Conservation (phyloP, 2,888 invertebrate species). For the Polyploca ridens region DNA sequence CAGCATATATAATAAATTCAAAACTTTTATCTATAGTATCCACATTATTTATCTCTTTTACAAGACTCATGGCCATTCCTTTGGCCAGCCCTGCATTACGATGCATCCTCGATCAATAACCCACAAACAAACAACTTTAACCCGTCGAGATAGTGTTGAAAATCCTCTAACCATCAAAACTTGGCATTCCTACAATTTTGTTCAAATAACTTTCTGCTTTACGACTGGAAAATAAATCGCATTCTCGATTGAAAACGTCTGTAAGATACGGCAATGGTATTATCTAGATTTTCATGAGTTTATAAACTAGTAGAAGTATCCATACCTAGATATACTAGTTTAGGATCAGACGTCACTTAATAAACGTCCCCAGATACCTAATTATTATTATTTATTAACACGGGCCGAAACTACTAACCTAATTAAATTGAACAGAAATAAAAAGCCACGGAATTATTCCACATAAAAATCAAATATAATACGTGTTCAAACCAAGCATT, state of each 20-base stretch:
- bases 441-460: too few relatives aligned
- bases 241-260: background rate
- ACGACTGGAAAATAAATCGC: background rate
- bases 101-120: constrained; percentile 25
- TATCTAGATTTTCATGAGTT: background rate
- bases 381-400: too few relatives aligned
- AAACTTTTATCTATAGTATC: constrained; percentile 15
- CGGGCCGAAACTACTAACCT: too few relatives aligned
- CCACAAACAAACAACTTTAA: constrained; percentile 25
- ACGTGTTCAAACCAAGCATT: constrained; percentile 21
- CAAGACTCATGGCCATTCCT: constrained; percentile 21
- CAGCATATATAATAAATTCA: background rate
- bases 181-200: constrained; percentile 6
- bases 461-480: too few relatives aligned
- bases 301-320: too few relatives aligned
- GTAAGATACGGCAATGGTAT: background rate
- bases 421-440: background rate
- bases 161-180: constrained; percentile 22
- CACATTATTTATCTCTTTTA: constrained; percentile 13
- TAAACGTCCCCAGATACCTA: too few relatives aligned
- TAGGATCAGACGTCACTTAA: too few relatives aligned
- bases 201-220: constrained; percentile 1
- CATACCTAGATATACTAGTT: background rate
- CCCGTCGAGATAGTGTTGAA: constrained; percentile 32
- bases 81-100: constrained; percentile 29